Conservation (phyloP, 2,888 invertebrate species). For the Lasiommata megera region DNA sequence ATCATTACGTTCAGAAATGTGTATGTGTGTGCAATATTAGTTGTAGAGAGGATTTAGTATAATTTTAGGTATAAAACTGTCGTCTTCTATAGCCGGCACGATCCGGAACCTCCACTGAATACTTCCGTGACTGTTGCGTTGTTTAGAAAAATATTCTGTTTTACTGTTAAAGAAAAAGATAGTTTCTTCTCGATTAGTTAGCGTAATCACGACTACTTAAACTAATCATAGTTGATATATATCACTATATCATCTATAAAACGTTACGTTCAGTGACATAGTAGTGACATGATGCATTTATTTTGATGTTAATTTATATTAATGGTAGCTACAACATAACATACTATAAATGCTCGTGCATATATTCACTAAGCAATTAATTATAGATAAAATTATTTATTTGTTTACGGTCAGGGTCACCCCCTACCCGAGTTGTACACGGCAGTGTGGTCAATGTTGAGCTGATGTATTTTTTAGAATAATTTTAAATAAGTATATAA, state of each 20-base stretch:
- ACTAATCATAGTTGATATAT: constrained; percentile 64
- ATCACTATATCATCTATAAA: constrained; percentile 19
- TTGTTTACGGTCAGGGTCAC: constrained; percentile 46
- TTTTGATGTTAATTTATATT: constrained; percentile 78
- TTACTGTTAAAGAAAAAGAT: constrained; percentile 55
- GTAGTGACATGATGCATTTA: constrained; percentile 81
- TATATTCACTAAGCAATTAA: constrained; percentile 70
- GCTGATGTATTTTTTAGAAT: constrained; percentile 52
- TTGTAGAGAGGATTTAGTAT: constrained; percentile 64
- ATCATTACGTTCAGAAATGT: constrained; percentile 70
- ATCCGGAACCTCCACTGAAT: constrained; percentile 41
- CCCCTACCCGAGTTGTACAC: constrained; percentile 32
- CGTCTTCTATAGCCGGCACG: constrained; percentile 44
- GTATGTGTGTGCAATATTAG: constrained; percentile 83
- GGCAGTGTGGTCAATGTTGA: constrained; percentile 53
- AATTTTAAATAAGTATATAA: constrained; percentile 48
- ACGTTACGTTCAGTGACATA: constrained; percentile 75
- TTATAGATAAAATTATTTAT: constrained; percentile 73
- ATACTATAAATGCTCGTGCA: constrained; percentile 74
- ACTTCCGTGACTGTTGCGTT: constrained; percentile 70
- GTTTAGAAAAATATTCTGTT: constrained; percentile 54
- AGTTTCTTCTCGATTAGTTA: constrained; percentile 65
- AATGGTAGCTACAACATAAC: constrained; percentile 78
- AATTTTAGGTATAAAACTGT: constrained; percentile 53
- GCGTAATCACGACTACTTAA: constrained; percentile 73